phyloP scores from a whole-genome alignment of 2,797 vertebrate genomes.

The Lutjanus argentimaculatus region DNA sequence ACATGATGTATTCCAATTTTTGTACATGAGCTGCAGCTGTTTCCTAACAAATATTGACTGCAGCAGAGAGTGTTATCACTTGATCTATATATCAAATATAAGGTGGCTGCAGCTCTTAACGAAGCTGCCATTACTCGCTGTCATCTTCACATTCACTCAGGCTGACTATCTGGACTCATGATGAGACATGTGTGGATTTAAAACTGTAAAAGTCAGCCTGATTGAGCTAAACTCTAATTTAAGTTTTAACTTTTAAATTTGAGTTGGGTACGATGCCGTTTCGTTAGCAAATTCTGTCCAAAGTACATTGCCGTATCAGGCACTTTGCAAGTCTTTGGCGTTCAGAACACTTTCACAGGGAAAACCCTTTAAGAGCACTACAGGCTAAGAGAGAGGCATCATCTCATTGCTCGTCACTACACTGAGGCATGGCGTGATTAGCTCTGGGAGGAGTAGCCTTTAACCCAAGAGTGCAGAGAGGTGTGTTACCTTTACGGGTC shows the following conservation, averaged over 20 bases:
- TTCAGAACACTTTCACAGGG: constrained; percentile 71
- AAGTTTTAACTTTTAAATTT: too few relatives aligned
- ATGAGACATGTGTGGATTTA: constrained; percentile 14
- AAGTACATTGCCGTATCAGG: constrained; percentile 78
- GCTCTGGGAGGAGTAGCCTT: constrained; percentile 47
- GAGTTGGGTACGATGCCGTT: constrained; percentile 31
- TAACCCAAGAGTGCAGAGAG: constrained; percentile 39
- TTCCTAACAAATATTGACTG: constrained; percentile 17
- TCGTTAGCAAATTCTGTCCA: constrained; percentile 47
- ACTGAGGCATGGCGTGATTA: constrained; percentile 46
- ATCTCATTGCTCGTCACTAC: constrained; percentile 55
- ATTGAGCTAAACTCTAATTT: constrained; percentile 18
- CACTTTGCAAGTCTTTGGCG: constrained; percentile 87
- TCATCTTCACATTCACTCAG: constrained; percentile 40
- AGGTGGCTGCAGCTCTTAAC: constrained; percentile 40
- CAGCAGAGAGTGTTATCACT: constrained; percentile 24
- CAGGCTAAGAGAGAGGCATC: constrained; percentile 75
- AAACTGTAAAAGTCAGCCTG: constrained; percentile 28
- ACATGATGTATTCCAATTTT: constrained; percentile 7
- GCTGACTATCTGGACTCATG: constrained; percentile 13
- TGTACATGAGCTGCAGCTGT: constrained; percentile 24
- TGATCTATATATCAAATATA: constrained; percentile 25
- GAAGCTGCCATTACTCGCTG: constrained; percentile 22
- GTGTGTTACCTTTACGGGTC: constrained; percentile 42
- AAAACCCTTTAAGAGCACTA: constrained; percentile 77